Evolutionary conservation across 2,113 vertebrate genomes (phyloP).

Genomic region (Etheostoma spectabile): DNA sequence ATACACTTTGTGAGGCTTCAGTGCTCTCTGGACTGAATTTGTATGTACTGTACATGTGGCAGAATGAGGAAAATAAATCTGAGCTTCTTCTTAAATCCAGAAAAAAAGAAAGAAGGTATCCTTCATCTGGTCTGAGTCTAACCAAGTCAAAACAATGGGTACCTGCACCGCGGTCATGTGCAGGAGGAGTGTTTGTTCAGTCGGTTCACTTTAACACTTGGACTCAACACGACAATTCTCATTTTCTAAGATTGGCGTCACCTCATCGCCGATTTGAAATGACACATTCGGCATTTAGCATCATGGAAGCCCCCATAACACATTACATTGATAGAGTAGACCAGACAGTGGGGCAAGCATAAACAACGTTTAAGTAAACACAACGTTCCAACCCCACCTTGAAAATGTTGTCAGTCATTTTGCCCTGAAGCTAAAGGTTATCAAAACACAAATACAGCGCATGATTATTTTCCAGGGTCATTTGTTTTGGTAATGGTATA

Average conservation of each 20-base stretch:
- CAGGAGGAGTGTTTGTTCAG: not conserved
- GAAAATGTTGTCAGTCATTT: slow-evolving; percentile 58
- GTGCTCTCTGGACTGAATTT: slow-evolving; percentile 20
- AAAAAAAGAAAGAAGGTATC: slow-evolving; percentile 73
- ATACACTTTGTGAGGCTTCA: slow-evolving; percentile 38
- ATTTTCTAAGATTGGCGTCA: not conserved
- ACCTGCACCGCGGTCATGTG: slow-evolving; percentile 45
- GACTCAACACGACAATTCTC: slow-evolving; percentile 8
- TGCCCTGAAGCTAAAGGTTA: slow-evolving; percentile 34
- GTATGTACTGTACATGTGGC: slow-evolving; percentile 56
- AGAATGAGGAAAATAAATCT: slow-evolving; percentile 17
- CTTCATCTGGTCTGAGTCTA: slow-evolving; percentile 71
- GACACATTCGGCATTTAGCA: slow-evolving; percentile 27
- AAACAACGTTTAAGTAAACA: not conserved
- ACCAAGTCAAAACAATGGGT: slow-evolving; percentile 53
- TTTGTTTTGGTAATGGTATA: slow-evolving; percentile 71
- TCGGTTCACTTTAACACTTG: not conserved
- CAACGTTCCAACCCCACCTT: slow-evolving; percentile 24
- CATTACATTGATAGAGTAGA: slow-evolving; percentile 11
- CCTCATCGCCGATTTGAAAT: slow-evolving; percentile 1
- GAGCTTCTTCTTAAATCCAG: slow-evolving; percentile 63
- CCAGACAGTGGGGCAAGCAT: not conserved
- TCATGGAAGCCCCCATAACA: not conserved
- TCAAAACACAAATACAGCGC: not conserved
- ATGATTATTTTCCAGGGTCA: slow-evolving; percentile 36